Percentiles rank a stretch among this genome's conserved stretches.
Evolutionary conservation across 2,113 vertebrate genomes (phyloP).

Genomic region (Protobothrops mucrosquamatus): DNA sequence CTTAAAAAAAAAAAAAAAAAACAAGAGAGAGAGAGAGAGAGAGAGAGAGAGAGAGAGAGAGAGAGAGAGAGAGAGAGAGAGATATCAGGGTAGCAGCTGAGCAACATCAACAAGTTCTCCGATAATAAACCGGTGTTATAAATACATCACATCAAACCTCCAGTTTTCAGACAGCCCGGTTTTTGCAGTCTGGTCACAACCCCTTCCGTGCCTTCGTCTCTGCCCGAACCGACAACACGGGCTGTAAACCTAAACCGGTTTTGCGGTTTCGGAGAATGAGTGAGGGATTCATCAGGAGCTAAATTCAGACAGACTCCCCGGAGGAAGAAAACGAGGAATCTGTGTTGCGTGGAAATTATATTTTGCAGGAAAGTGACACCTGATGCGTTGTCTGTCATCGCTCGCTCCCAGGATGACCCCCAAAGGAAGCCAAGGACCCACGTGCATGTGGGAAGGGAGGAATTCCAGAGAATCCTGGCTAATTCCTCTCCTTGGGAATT

Average conservation of each 20-base stretch:
- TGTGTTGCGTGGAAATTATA: conserved; percentile 57
- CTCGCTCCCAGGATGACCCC: neutral
- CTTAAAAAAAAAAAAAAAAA: too few species aligned
- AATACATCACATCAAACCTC: neutral
- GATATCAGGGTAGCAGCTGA: neutral
- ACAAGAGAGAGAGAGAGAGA: too few species aligned
- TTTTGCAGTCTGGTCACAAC: neutral
- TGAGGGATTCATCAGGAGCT: conserved; percentile 88
- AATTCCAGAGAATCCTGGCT: neutral
- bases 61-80: rapidly evolving
- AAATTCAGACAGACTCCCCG: conserved; percentile 87
- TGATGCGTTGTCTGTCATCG: neutral
- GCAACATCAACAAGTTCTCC: neutral
- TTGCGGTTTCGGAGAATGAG: conserved; percentile 84
- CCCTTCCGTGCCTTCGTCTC: conserved; percentile 25
- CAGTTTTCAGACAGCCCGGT: neutral
- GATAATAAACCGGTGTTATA: conserved; percentile 19
- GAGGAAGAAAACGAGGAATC: conserved; percentile 81
- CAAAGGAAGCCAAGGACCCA: neutral
- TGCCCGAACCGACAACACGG: conserved; percentile 58
- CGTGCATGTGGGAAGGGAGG: neutral
- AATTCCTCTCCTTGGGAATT: neutral
- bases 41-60: neutral
- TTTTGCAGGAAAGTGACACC: neutral
- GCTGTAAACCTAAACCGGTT: conserved; percentile 80